Evolutionary conservation across 2,113 vertebrate species (phyloP), one percentile per base, ranked within the genome.

Genomic region (Anser brachyrhynchus): DNA sequence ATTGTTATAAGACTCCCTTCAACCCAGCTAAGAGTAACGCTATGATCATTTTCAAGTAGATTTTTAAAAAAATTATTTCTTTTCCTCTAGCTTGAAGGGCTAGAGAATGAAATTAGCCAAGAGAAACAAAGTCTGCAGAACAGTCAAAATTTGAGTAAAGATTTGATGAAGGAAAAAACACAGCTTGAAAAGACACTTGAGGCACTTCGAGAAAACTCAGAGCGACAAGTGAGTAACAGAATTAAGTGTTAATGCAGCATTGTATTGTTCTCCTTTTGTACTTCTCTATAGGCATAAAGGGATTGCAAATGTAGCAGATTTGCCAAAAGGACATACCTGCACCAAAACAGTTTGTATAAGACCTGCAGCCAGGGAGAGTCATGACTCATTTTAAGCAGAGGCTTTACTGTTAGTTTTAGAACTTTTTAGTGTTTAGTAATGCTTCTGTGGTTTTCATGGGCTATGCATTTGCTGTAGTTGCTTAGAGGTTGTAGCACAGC

Each of bases 101-200:
- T 99, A 96, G 98, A 98, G 93, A 98, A 92, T 54, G 99, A 99
- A 93, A 96, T 99, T 92, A 97, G 95, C 62, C 96, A 98, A 84
- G 99, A 99, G 92, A 98, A 98, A 90, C 98, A 99, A 79, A 98
- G 98, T 83, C 98, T 99, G 84, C 98, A 98, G 92, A 98, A 98
- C 67, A 98, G 98, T 20, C 99, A 99, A 91, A 98, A 97, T 64
- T 98, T 99, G 94, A 99, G 98, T 83, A 98, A 98, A 31, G 99
- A 99, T 96, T 97, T 99, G 97, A 98, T 99, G 99, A 99, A 99
- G 96, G 99, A 99, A 93, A 99, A 99, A 95, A 98, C 98, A 43
- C 98, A 99, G 85, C 98, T 99, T 97, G 99, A 99, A 98, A 99
- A 99, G 95, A 98, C 98, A 16, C 98, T 99, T 87, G 99, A 99